A percentile compares a stretch with the other conserved stretches of the same genome.
Evolutionary conservation across 2,888 invertebrate species (phyloP).

Genomic region (Thalpophila matura): DNA sequence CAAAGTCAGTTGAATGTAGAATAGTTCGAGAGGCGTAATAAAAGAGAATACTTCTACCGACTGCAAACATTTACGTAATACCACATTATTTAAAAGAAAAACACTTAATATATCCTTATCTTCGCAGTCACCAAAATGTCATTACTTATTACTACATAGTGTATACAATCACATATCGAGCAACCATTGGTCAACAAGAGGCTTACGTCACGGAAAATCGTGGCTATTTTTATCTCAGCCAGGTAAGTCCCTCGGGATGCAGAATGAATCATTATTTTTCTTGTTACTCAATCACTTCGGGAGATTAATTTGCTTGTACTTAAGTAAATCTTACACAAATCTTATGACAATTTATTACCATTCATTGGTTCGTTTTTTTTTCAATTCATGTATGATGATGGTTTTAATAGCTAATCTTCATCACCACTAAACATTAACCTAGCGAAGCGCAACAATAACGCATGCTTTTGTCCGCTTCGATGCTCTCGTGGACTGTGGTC

Average conservation of each 20-base stretch:
- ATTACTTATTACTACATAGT: constrained; percentile 21
- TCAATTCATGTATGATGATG: too few species aligned
- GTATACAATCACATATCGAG: constrained; percentile 14
- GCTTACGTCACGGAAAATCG: constrained; percentile 33
- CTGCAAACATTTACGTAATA: too few species aligned
- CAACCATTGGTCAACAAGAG: background rate
- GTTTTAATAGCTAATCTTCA: too few species aligned
- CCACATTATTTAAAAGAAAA: background rate
- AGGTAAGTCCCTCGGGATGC: constrained; percentile 29
- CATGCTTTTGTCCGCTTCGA: too few species aligned
- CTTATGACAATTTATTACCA: too few species aligned
- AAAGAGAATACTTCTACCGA: too few species aligned
- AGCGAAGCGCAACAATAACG: too few species aligned
- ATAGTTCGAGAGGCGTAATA: too few species aligned
- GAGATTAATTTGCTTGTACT: constrained; percentile 19
- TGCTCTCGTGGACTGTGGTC: too few species aligned
- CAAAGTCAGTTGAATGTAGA: too few species aligned
- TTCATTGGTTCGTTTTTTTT: too few species aligned
- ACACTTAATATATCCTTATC: background rate
- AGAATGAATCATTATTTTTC: constrained; percentile 24
- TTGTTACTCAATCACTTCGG: constrained; percentile 27
- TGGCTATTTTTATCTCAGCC: constrained; percentile 27
- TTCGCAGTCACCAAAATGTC: constrained; percentile 3
- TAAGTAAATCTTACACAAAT: constrained; percentile 6
- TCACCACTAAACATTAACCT: too few species aligned